These are phyloP conservation scores for Macaca nemestrina DNA, from an alignment of 2,113 vertebrate species.

Conservation along the genomic window DNA sequence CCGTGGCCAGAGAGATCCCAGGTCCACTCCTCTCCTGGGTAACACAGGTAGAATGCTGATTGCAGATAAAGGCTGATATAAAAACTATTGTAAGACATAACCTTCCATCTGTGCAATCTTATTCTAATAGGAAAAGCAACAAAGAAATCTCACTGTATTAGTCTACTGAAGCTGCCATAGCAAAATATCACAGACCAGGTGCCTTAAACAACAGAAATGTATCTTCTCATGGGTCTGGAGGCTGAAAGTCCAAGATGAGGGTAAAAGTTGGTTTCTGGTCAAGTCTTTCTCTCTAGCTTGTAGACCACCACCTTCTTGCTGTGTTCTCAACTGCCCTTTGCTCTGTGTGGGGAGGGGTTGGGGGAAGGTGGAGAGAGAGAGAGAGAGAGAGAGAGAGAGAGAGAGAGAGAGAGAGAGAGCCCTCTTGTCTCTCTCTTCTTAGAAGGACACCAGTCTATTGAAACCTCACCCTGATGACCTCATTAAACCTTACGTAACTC, in stretches of 20 bases:
- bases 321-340: background rate
- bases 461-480: background rate
- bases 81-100: slow-evolving; percentile 15
- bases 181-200: background rate
- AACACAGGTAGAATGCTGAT: background rate
- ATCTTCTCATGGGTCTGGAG: background rate
- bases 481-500: background rate
- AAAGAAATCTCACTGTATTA: background rate
- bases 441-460: background rate
- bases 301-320: background rate
- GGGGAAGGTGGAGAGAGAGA: too few species aligned
- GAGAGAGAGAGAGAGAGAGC: background rate
- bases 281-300: background rate
- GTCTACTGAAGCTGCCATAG: too few species aligned
- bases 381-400: too few species aligned
- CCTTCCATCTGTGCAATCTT: background rate
- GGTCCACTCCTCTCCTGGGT: background rate
- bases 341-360: background rate
- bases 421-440: background rate
- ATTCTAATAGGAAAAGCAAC: background rate
- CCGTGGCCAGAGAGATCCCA: background rate
- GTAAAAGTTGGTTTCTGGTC: background rate
- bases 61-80: background rate
- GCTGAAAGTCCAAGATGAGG: background rate
- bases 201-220: background rate